A percentile compares a stretch with the other conserved stretches of the same genome.
phyloP scores from a whole-genome alignment of 2,113 vertebrate genomes.

The Saiga tatarica region DNA sequence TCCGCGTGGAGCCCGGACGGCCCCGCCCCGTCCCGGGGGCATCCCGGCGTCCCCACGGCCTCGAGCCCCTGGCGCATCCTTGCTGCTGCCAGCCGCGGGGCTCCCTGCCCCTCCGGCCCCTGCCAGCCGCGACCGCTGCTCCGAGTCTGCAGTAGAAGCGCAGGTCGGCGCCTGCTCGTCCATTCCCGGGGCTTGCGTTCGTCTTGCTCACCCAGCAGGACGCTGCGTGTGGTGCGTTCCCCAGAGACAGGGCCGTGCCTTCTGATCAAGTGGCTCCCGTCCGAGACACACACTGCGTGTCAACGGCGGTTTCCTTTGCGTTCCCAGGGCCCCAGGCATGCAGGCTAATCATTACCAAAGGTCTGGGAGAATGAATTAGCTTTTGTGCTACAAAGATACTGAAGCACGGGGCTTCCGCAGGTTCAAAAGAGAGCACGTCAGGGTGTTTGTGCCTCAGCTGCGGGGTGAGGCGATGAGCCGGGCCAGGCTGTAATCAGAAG shows the following conservation, averaged over 20 bases:
- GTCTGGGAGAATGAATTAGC: background rate
- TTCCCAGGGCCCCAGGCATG: background rate
- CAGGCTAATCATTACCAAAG: background rate
- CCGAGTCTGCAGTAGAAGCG: background rate
- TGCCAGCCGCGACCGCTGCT: accelerated
- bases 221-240: accelerated
- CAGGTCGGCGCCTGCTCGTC: accelerated
- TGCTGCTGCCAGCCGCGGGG: background rate
- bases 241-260: background rate
- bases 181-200: background rate
- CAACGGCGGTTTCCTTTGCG: accelerated
- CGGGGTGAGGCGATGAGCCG: accelerated
- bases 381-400: background rate
- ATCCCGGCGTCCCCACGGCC: accelerated
- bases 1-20: accelerated
- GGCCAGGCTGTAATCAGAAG: background rate
- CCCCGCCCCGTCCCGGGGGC: background rate
- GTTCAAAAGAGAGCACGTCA: background rate
- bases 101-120: accelerated
- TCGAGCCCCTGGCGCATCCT: too few species aligned
- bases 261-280: background rate
- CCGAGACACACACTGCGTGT: background rate
- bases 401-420: accelerated
- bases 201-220: background rate
- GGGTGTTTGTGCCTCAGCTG: background rate